Conservation (phyloP, 2,888 invertebrate species). For the Miltochrista miniata region DNA sequence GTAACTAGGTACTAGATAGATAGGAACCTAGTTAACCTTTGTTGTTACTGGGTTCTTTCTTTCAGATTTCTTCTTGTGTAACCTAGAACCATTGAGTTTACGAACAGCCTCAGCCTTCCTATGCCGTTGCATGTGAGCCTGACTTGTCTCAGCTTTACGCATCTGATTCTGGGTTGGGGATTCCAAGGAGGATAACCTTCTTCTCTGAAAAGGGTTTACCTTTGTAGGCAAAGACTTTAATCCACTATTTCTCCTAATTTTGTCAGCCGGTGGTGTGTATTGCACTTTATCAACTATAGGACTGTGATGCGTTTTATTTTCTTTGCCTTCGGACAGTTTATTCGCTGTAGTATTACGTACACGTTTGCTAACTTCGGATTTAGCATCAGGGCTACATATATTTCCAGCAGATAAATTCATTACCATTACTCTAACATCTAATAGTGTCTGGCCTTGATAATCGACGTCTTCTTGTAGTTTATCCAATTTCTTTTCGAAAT, state of each 20-base stretch:
- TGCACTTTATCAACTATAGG: not conserved
- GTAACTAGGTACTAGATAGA: not conserved
- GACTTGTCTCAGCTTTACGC: slow-evolving; percentile 22
- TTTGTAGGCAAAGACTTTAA: slow-evolving; percentile 39
- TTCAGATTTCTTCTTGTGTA: slow-evolving; percentile 37
- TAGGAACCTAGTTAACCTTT: not conserved
- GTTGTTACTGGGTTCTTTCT: slow-evolving; percentile 29
- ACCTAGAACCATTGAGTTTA: not conserved
- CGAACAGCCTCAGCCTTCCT: slow-evolving; percentile 45
- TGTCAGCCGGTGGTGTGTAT: not conserved
- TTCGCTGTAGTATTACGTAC: slow-evolving; percentile 36
- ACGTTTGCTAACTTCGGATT: slow-evolving; percentile 29
- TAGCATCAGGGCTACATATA: slow-evolving; percentile 33
- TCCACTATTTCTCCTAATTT: slow-evolving; percentile 39
- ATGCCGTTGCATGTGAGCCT: slow-evolving; percentile 26
- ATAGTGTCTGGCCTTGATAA: slow-evolving; percentile 56
- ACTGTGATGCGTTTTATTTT: not conserved
- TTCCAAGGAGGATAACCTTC: slow-evolving; percentile 6
- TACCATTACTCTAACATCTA: slow-evolving; percentile 56
- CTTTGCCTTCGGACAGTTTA: slow-evolving; percentile 36
- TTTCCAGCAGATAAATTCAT: slow-evolving; percentile 46
- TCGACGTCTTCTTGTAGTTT: slow-evolving; percentile 63
- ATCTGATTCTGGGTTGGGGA: slow-evolving; percentile 20
- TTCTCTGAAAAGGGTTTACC: slow-evolving; percentile 39
- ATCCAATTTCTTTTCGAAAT: slow-evolving; percentile 64